Conservation (phyloP, 1,140 invertebrate species). For the Drosophila watanabei region DNA sequence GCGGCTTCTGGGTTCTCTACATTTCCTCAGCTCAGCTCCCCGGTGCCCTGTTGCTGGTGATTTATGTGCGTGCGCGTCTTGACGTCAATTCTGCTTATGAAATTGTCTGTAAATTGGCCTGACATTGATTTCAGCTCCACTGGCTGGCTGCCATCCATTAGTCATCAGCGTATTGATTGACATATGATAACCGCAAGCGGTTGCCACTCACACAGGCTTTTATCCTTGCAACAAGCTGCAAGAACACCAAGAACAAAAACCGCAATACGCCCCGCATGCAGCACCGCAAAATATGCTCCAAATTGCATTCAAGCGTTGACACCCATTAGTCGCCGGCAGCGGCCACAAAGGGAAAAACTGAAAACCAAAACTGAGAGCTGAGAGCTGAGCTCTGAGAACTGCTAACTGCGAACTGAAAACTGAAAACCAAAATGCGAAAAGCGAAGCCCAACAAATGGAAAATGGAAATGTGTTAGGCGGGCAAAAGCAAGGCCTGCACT, state of each 20-base stretch:
- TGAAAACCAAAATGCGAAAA: conserved; percentile 15
- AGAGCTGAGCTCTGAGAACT: background rate
- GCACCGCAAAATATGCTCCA: conserved; percentile 71
- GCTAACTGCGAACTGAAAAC: background rate
- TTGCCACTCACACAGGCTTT: conserved; percentile 49
- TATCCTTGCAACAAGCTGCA: conserved; percentile 51
- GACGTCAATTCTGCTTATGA: conserved; percentile 62
- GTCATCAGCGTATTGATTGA: conserved; percentile 72
- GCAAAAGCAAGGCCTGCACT: conserved; percentile 70
- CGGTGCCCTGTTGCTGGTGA: conserved; percentile 34
- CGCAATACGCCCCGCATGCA: conserved; percentile 33
- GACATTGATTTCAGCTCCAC: conserved; percentile 59
- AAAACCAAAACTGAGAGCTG: conserved; percentile 21
- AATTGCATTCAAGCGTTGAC: conserved; percentile 80
- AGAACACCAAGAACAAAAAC: conserved; percentile 34
- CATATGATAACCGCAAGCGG: conserved; percentile 70
- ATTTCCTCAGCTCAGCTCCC: background rate
- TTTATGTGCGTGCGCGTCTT: conserved; percentile 51
- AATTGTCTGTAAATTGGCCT: conserved; percentile 67
- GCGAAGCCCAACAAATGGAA: conserved; percentile 42
- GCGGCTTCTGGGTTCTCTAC: background rate
- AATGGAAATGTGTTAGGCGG: conserved; percentile 58
- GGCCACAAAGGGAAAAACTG: conserved; percentile 16
- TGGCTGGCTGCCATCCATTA: conserved; percentile 52
- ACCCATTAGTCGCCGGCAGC: conserved; percentile 68